A percentile compares a stretch with the other conserved stretches of the same genome.
phyloP scores from a whole-genome alignment of 2,113 vertebrate genomes.

The Puntigrus tetrazona region DNA sequence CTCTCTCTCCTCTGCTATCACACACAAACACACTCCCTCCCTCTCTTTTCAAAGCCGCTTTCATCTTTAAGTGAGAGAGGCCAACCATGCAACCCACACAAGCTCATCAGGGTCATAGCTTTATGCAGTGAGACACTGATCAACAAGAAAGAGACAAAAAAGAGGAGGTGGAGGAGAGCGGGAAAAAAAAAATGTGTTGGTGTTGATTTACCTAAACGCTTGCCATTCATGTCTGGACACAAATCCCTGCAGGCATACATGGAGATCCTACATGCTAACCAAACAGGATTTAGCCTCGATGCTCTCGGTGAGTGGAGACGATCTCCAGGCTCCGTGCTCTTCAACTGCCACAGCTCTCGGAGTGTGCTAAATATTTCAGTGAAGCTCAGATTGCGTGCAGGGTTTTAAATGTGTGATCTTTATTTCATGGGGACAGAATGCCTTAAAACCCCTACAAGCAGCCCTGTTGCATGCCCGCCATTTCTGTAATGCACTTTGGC shows the following conservation, averaged over 20 bases:
- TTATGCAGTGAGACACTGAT: slow-evolving; percentile 53
- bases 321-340: slow-evolving; percentile 52
- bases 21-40: slow-evolving; percentile 34
- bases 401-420: slow-evolving; percentile 77
- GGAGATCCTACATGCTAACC: slow-evolving; percentile 57
- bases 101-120: slow-evolving; percentile 47
- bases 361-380: slow-evolving; percentile 74
- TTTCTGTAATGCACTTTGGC: slow-evolving; percentile 63
- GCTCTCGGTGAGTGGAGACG: slow-evolving; percentile 67
- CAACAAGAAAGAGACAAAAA: slow-evolving; percentile 40
- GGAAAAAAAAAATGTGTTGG: slow-evolving; percentile 26
- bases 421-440: slow-evolving; percentile 79
- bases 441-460: slow-evolving; percentile 65
- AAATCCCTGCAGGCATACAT: slow-evolving; percentile 66
- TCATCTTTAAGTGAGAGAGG: slow-evolving; percentile 52
- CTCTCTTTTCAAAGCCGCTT: slow-evolving; percentile 38
- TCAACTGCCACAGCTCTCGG: slow-evolving; percentile 60
- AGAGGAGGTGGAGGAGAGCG: slow-evolving; percentile 28
- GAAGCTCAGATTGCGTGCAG: slow-evolving; percentile 65
- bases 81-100: slow-evolving; percentile 37
- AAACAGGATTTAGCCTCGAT: slow-evolving; percentile 65
- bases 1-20: slow-evolving; percentile 32
- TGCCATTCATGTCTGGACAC: slow-evolving; percentile 58
- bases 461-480: slow-evolving; percentile 60
- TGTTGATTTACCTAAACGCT: slow-evolving; percentile 57